These are phyloP conservation scores for Yponomeuta plumbellus DNA, from an alignment of 2,888 invertebrate genomes.

Conservation along the genomic window DNA sequence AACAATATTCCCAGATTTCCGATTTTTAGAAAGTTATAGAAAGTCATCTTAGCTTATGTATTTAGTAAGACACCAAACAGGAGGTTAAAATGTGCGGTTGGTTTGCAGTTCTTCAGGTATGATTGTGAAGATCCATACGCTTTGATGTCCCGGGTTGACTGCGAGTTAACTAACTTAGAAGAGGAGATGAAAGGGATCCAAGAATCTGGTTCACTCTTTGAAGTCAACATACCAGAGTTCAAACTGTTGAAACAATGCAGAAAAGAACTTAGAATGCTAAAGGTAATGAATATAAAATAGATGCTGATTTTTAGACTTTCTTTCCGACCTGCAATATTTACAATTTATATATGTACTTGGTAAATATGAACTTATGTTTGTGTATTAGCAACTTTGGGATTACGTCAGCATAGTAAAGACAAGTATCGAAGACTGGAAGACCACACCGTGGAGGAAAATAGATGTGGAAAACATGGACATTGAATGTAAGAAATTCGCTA, in stretches of 20 bases:
- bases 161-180: constrained; percentile 87
- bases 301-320: background rate
- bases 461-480: constrained; percentile 99
- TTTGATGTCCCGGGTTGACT: constrained; percentile 86
- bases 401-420: constrained; percentile 93
- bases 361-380: background rate
- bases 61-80: no score
- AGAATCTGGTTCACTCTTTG: constrained; percentile 94
- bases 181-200: constrained; percentile 90
- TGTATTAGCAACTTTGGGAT: constrained; percentile 93
- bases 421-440: constrained; percentile 97
- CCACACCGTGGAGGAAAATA: constrained; percentile 96
- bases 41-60: no score
- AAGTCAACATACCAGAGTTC: constrained; percentile 96
- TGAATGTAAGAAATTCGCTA: constrained; percentile 98
- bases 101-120: constrained; percentile 81
- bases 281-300: constrained; percentile 66
- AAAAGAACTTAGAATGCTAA: constrained; percentile 90
- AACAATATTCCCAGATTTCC: no score
- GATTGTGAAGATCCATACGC: constrained; percentile 84
- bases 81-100: background rate
- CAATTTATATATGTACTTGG: no score
- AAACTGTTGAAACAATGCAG: constrained; percentile 94
- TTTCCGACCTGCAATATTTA: background rate
- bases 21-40: no score